A percentile compares a stretch with the other conserved stretches of the same genome.
Evolutionary conservation across 2,113 vertebrate genomes (phyloP).

Genomic region (western clawed frog (Xenopus tropicalis)): UCB_Xtro_10.0 CM004448.2:71672501-71673000

Average conservation of each 20-base stretch:
- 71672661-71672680: constrained; percentile 19
- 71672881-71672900: constrained; percentile 24
- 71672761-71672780: constrained; percentile 11
- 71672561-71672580: constrained; percentile 32
- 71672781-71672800: constrained; percentile 25
- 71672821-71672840: constrained; percentile 17
- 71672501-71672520: background rate
- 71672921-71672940: constrained; percentile 24
- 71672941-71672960: constrained; percentile 7
- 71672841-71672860: constrained; percentile 29
- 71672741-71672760: constrained; percentile 14
- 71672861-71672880: constrained; percentile 30
- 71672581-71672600: constrained; percentile 5
- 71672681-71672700: constrained; percentile 1
- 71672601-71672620: background rate
- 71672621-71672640: background rate
- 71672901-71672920: constrained; percentile 11
- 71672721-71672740: constrained; percentile 23
- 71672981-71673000: background rate
- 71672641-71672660: constrained; percentile 28
- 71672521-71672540: constrained; percentile 18
- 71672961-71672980: background rate
- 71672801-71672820: constrained; percentile 30
- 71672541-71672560: constrained; percentile 29
- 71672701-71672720: constrained; percentile 1